Base-by-base conservation (phyloP, 53 echinoderm and acorn worm genomes). In the Paracentrotus lividus region DNA sequence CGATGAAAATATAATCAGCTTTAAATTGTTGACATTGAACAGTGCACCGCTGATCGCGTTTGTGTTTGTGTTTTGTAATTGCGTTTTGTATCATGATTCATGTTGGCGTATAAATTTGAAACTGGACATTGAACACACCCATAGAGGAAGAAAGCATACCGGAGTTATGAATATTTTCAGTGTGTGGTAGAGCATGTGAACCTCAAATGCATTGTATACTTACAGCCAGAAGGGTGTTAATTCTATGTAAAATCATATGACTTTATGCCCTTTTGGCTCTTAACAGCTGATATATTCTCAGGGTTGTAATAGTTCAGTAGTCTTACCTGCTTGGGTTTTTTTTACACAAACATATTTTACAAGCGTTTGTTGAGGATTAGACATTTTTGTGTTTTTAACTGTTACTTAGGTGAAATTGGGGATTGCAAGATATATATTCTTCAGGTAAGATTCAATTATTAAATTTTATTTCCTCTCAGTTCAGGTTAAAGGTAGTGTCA, bases 251-350 rank as follows among this genome's bases (percentile, higher is more conserved):
- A n/a, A n/a, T n/a, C n/a, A n/a, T n/a, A n/a, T n/a, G n/a, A n/a
- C n/a, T n/a, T n/a, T n/a, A n/a, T n/a, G n/a, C n/a, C n/a, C n/a
- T n/a, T n/a, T n/a, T n/a, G n/a, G n/a, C n/a, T n/a, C n/a, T n/a
- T n/a, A n/a, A n/a, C n/a, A n/a, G n/a, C n/a, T n/a, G n/a, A n/a
- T 47, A 43, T 44, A 81, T 81, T 81, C 47, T 81, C 81, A 81
- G 44, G 81, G 81, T 49, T n/a, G 44, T 8, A 45, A 42, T 14
- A 76, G 81, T 45, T 45, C 44, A 47, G 47, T 9, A 24, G 24
- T 47, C 9, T 26, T 8, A 47, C 47, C 81, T n/a, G 1, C 26
- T 45, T 38, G 27, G 47, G 47, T 0, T 47, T 27, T 4, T 81
- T 81, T 81, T 81, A 47, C 9, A 81, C n/a, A 43, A 23, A 81